Evolutionary conservation across 92 coral and sea anemone genomes (phyloP), one percentile per base, ranked within the genome.

Genomic region (Parazoanthus atlanticus): DNA sequence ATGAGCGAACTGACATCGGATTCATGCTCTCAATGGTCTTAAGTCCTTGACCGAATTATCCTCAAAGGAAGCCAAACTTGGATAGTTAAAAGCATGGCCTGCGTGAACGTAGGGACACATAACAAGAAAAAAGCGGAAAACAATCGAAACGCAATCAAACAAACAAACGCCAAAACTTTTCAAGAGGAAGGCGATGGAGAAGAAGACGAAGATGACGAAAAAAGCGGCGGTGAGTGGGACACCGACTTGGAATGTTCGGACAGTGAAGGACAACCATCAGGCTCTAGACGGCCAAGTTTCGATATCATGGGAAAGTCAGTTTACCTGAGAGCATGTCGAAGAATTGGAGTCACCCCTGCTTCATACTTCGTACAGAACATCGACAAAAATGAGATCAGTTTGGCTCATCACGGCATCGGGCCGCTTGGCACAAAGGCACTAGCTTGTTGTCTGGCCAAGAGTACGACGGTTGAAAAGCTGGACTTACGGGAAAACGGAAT

Each of bases 401-500:
- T 94, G 3, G 94, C 93, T 15, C 91, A 94, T 78, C 95, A 94
- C 56, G 95, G 95, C 21, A 34, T 94, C 43, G 97, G 97, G 73
- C 92, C 89, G 2, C 88, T 67, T 30, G 97, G 97, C 15, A 91
- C 92, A 25, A 89, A 88, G 40, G 97, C 97, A 21, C 82, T 94
- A 69, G 94, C 95, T 3, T 79, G 34, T 33, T 93, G 92, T 17
- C 85, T 94, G 3, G 91, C 80, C 28, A 92, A 91, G 80, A 94
- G 92, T 46, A 94, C 94, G 46, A 94, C 91, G 0, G 95, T 93
- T 11, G 91, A 89, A 79, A 94, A 89, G 72, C 75, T 94, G 47
- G 90, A 94, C 85, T 77, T 94, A 41, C 79, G 81, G 76, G 94
- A 89, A 49, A 94, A 94, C 85, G 90, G 93, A 28, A 84, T 94